These are phyloP conservation scores for Andrena hattorfiana DNA, from an alignment of 2,888 invertebrate genomes.

Conservation along the genomic window DNA sequence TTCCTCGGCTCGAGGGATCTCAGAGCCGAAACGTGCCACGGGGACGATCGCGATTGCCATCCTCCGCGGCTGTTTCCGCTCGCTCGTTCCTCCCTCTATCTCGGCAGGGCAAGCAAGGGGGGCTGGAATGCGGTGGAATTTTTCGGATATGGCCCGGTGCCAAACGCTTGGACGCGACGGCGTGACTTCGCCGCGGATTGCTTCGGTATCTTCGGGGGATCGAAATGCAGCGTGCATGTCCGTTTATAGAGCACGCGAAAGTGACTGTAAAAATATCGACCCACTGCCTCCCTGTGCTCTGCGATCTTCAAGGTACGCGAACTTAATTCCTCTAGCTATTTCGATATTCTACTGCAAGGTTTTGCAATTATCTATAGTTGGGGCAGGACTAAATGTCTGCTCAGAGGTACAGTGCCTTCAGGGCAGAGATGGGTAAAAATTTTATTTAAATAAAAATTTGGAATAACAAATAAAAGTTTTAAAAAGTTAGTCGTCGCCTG, in stretches of 20 bases:
- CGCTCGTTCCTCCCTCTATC: constrained; percentile 4
- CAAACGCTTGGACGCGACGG: constrained; percentile 33
- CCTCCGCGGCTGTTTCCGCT: constrained; percentile 8
- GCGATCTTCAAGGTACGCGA: not conserved
- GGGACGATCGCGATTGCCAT: constrained; percentile 41
- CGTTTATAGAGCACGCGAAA: constrained; percentile 1
- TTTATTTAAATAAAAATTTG: too few relatives aligned
- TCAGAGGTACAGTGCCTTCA: too few relatives aligned
- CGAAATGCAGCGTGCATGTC: not conserved
- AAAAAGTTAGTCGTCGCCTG: too few relatives aligned
- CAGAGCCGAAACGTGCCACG: constrained; percentile 34
- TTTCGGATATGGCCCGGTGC: constrained; percentile 53
- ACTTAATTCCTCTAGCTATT: not conserved
- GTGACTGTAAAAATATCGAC: constrained; percentile 1
- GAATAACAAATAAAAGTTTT: too few relatives aligned
- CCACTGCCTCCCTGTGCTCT: not conserved
- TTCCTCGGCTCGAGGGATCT: not conserved
- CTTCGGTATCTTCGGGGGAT: constrained; percentile 38
- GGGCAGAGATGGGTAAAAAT: too few relatives aligned
- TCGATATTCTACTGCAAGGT: not conserved
- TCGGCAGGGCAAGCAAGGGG: not conserved
- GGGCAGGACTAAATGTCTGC: too few relatives aligned
- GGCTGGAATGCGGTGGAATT: constrained; percentile 43
- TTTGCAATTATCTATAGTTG: too few relatives aligned
- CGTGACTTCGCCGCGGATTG: constrained; percentile 47